These are phyloP conservation scores for Metalampra italica DNA, from an alignment of 2,888 invertebrate genomes.

Conservation along the genomic window DNA sequence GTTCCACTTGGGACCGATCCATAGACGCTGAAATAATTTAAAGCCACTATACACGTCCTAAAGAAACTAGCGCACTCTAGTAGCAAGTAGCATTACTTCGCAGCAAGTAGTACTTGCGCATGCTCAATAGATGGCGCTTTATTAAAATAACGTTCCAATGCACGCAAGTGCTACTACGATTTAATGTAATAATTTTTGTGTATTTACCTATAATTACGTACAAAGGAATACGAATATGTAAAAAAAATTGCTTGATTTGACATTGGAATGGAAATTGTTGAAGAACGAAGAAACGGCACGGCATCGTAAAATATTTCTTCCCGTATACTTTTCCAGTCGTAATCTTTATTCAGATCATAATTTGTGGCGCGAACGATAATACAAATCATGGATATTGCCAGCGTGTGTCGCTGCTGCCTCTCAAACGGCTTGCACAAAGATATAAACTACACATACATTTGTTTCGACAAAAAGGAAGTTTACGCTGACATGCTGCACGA, in stretches of 20 bases:
- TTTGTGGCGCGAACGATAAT: background rate
- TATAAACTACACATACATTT: slow-evolving; percentile 35
- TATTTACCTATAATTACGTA: background rate
- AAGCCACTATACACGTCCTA: background rate
- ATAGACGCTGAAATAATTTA: background rate
- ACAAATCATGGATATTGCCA: slow-evolving; percentile 25
- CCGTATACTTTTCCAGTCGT: background rate
- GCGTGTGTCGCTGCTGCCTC: slow-evolving; percentile 41
- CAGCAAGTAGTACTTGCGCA: background rate
- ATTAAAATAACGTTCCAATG: background rate
- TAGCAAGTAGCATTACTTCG: background rate
- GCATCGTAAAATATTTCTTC: too few species aligned
- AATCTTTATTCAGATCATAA: background rate
- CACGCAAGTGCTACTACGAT: background rate
- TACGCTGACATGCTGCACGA: slow-evolving; percentile 56
- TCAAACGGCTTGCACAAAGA: slow-evolving; percentile 43
- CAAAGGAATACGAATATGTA: too few species aligned
- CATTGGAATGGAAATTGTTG: too few species aligned
- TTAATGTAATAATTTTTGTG: background rate
- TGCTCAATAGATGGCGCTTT: background rate
- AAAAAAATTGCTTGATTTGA: too few species aligned
- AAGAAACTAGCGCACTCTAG: background rate
- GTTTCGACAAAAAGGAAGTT: slow-evolving; percentile 43
- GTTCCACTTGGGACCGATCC: background rate
- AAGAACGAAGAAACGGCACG: too few species aligned